Conservation (phyloP, 2,113 vertebrate species). For the Procavia capensis region DNA sequence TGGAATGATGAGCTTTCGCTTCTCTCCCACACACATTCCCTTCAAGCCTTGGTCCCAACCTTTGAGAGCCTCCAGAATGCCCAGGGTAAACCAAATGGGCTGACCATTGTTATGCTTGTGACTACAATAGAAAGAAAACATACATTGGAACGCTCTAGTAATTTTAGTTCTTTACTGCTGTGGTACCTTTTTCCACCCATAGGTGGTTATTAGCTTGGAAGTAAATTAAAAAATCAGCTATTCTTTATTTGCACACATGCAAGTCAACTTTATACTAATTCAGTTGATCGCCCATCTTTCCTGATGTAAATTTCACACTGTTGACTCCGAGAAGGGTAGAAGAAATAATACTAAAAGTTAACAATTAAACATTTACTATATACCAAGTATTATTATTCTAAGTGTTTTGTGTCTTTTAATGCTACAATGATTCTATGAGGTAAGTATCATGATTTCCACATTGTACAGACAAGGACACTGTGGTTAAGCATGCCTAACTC, state of each 20-base stretch:
- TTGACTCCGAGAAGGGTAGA: neutral
- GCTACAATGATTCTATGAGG: neutral
- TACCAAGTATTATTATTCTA: neutral
- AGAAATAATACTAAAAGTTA: neutral
- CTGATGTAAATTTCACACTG: constrained; percentile 32
- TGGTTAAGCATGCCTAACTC: neutral
- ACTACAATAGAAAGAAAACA: constrained; percentile 85
- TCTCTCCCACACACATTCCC: constrained; percentile 96
- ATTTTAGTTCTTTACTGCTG: neutral
- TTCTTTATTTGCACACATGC: neutral
- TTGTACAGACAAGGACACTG: constrained; percentile 23
- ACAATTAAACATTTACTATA: neutral
- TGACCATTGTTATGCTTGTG: constrained; percentile 93
- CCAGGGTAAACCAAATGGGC: constrained; percentile 97
- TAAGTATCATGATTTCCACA: neutral
- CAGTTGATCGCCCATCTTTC: neutral
- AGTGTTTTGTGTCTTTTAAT: constrained; percentile 38
- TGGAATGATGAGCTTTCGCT: constrained; percentile 93
- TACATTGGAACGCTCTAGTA: neutral
- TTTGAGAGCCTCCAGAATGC: constrained; percentile 93
- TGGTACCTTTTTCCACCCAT: constrained; percentile 6
- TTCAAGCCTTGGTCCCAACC: constrained; percentile 97
- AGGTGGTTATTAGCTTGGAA: neutral
- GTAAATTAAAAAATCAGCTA: constrained; percentile 35
- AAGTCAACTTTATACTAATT: neutral